Evolutionary conservation across 2,113 vertebrate genomes (phyloP).

Genomic region (Myotis yumanensis): DNA sequence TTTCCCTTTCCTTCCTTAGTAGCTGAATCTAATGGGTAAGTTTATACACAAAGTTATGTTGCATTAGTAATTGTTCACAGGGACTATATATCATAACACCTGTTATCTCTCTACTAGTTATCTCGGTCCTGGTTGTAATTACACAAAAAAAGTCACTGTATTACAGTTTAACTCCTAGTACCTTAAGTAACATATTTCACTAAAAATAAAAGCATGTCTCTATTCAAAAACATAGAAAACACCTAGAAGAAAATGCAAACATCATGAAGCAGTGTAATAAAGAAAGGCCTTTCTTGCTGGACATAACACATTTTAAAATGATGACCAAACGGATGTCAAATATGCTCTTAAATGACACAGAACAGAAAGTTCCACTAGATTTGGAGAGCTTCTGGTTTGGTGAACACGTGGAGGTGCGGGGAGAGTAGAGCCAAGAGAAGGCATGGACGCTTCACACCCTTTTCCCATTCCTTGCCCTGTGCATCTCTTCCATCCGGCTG

Average conservation of each 20-base stretch:
- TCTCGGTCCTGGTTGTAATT: background rate
- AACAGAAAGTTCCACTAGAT: background rate
- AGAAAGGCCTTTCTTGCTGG: background rate
- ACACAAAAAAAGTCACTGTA: background rate
- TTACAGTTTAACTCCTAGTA: background rate
- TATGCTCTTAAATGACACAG: background rate
- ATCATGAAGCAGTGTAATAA: background rate
- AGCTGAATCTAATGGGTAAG: background rate
- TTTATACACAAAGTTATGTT: background rate
- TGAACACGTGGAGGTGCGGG: background rate
- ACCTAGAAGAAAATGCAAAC: background rate
- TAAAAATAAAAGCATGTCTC: background rate
- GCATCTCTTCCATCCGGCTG: background rate
- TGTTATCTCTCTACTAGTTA: background rate
- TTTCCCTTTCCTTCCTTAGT: background rate
- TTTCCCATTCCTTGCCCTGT: background rate
- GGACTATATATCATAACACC: background rate
- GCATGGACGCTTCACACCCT: background rate
- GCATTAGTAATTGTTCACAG: background rate
- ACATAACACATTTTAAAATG: background rate
- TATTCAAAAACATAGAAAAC: background rate
- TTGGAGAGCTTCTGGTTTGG: background rate
- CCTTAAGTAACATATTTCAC: background rate
- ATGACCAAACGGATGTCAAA: background rate
- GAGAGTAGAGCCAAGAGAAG: background rate